A percentile compares a stretch with the other conserved stretches of the same genome.
phyloP scores from a whole-genome alignment of 2,797 vertebrate species.

The Leucoraja ocellata region DNA sequence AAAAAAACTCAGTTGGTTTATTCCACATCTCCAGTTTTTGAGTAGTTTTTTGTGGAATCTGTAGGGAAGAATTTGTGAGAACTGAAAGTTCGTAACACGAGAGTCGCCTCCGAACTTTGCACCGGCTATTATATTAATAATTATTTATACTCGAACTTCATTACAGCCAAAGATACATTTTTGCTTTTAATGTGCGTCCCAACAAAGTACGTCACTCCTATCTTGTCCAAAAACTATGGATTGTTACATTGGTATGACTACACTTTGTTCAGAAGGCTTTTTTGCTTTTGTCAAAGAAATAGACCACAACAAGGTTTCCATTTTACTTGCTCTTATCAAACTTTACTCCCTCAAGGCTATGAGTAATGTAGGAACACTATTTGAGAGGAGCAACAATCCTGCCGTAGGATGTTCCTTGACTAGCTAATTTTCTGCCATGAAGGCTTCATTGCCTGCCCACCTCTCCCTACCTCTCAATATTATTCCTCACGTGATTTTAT shows the following conservation, averaged over 20 bases:
- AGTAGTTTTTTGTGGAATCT: no score
- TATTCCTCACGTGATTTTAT: no score
- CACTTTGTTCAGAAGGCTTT: neutral
- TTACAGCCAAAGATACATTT: neutral
- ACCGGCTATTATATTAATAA: neutral
- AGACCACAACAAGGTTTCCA: neutral
- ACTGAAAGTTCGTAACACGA: no score
- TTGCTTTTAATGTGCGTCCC: neutral
- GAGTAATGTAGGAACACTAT: neutral
- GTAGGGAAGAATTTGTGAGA: no score
- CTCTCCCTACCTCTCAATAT: no score
- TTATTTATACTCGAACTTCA: neutral
- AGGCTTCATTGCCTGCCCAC: no score
- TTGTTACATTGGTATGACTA: neutral
- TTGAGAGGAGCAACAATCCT: neutral
- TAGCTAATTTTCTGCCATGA: no score
- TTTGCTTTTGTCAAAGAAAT: neutral
- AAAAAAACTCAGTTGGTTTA: no score
- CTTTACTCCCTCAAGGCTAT: neutral
- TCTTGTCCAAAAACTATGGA: neutral
- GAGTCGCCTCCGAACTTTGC: neutral
- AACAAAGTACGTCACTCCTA: neutral
- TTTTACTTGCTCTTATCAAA: neutral
- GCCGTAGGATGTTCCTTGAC: neutral
- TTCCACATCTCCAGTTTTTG: no score